These are phyloP conservation scores for Machaerirhynchus nigripectus DNA, from an alignment of 2,113 vertebrate genomes.

Conservation along the genomic window DNA sequence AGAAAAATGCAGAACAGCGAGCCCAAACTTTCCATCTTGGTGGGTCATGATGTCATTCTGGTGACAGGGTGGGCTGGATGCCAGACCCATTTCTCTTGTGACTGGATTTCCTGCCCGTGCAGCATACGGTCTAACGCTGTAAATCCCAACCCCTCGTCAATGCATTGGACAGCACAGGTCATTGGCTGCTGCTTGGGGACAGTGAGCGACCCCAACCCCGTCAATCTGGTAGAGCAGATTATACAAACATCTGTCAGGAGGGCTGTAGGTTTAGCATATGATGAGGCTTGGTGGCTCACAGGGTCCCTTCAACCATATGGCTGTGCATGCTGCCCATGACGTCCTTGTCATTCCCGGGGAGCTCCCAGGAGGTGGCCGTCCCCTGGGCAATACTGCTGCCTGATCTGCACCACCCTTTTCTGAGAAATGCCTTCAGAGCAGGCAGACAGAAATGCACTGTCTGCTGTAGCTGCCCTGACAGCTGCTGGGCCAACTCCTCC, in stretches of 20 bases:
- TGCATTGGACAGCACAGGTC: not conserved
- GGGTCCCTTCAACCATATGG: not conserved
- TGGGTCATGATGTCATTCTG: not conserved
- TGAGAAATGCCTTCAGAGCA: not conserved
- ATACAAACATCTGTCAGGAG: not conserved
- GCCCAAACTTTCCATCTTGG: not conserved
- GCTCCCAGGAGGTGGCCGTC: not conserved
- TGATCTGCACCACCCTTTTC: not conserved
- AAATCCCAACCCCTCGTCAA: not conserved
- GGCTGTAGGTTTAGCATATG: not conserved
- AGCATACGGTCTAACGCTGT: rapidly evolving
- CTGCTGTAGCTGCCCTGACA: not conserved
- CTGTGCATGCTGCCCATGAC: rapidly evolving
- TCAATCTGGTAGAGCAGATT: not conserved
- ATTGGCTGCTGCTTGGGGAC: not conserved
- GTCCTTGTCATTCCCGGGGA: not conserved
- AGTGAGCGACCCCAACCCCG: rapidly evolving
- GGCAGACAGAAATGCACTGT: not conserved
- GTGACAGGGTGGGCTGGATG: not conserved
- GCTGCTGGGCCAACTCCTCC: not conserved
- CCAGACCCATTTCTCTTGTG: not conserved
- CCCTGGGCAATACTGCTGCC: not conserved
- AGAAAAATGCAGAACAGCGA: not conserved
- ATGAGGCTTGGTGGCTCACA: not conserved
- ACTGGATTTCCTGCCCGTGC: not conserved